Evolutionary conservation across 2,113 vertebrate species (phyloP), one percentile per base, ranked within the genome.

Genomic region (Zosterops lateralis): DNA sequence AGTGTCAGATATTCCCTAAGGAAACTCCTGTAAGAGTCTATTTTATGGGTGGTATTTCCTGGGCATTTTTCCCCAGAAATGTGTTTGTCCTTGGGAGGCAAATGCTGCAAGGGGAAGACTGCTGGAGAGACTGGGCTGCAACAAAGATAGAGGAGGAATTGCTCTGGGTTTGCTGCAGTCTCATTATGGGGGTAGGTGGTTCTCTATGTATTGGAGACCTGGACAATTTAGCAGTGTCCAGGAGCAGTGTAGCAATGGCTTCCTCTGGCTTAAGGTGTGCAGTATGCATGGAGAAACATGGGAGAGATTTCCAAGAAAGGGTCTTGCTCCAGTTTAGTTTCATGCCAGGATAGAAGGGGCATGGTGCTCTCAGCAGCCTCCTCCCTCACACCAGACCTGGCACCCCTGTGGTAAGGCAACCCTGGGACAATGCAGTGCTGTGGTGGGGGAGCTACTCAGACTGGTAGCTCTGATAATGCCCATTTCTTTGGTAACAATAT

Each of bases 321-420:
- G 5, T 47, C 53, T 42, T 54, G 65, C 10, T 82, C 16, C 66
- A 28, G 42, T 61, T 65, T 17, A 67, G 29, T 75, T 78, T 65
- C 29, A 8, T 57, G 11, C 56, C 50, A 29, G 71, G 53, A 40
- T 12, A 61, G 71, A 66, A 68, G 40, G 8, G 11, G 2, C 1
- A 0, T 3, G 8, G 15, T 25, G 28, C 48, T 82, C 47, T 65
- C 40, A 48, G 62, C 26, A 25, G 18, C 48, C 34, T 68, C 13
- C 15, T 81, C 12, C 11, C 31, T 17, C 48, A 3, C 7, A 10
- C 5, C 0, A 3, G 17, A 18, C 0, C 1, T 22, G 42, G 42
- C 72, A 72, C 14, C 16, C 13, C 31, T 38, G 61, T 12, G 44
- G 5, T 19, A 11, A 57, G 24, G 36, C 68, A 71, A 0, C 40